Evolutionary conservation across 2,797 vertebrate species (phyloP).

Genomic region (Thaleichthys pacificus): DNA sequence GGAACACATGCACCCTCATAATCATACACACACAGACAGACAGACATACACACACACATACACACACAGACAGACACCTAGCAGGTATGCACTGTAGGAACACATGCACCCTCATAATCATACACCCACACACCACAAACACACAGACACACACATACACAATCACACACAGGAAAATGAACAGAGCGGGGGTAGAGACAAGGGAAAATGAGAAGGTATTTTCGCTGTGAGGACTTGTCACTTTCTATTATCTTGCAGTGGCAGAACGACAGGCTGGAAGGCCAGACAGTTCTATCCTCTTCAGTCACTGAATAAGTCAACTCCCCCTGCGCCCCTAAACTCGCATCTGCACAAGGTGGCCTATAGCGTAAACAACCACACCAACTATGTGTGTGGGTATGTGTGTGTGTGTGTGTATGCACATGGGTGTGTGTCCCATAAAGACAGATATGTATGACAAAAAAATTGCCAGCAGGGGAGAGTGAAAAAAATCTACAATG

Average conservation of each 20-base stretch:
- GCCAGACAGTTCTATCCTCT: slow-evolving; percentile 35
- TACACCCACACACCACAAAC: slow-evolving; percentile 1
- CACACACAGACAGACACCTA: slow-evolving; percentile 9
- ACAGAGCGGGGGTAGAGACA: slow-evolving; percentile 21
- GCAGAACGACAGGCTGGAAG: slow-evolving; percentile 34
- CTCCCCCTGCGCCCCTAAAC: slow-evolving; percentile 28
- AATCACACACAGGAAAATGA: slow-evolving; percentile 11
- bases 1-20: slow-evolving; percentile 15
- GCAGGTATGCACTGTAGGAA: too few species aligned
- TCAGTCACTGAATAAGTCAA: slow-evolving; percentile 26
- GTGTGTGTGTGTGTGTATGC: background rate
- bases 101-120: slow-evolving; percentile 18
- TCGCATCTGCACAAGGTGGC: slow-evolving; percentile 24
- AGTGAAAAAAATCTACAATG: background rate
- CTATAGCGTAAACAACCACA: slow-evolving; percentile 2
- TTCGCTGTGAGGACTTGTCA: slow-evolving; percentile 55
- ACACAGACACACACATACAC: background rate
- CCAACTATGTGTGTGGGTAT: slow-evolving; percentile 10
- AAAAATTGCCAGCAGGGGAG: background rate
- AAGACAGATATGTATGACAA: background rate
- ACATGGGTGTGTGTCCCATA: slow-evolving; percentile 1
- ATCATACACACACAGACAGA: slow-evolving; percentile 11
- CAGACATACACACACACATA: slow-evolving; percentile 5
- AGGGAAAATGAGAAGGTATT: slow-evolving; percentile 43
- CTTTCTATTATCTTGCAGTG: slow-evolving; percentile 48